Base-by-base conservation (phyloP, 2,888 invertebrate genomes). In the Leptinotarsa tumamoca region DNA sequence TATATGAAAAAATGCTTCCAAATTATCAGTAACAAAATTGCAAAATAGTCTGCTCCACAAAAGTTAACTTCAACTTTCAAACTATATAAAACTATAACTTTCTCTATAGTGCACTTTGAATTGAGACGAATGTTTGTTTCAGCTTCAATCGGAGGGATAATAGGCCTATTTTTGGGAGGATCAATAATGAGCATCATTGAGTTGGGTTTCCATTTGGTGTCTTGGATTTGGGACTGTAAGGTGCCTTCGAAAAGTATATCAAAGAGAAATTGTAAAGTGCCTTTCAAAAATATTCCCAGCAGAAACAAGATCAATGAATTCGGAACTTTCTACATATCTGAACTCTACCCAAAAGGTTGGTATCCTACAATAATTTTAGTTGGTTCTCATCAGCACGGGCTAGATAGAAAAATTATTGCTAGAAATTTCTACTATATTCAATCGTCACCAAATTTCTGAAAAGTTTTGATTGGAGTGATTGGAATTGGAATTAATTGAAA, bases 181-280 rank as follows among this genome's bases (percentile, higher is more conserved):
- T 69, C 69, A 10, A 69, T 69, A 69, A 69, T 69, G 56, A 69
- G 69, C 15, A 69, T 69, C 13, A 56, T 69, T 15, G 69, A 69
- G 21, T 54, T 69, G 5, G 18, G 56, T 27, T 69, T 56, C 5
- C 56, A 69, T 56, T 2, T 56, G 14, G 33, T 69, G 2, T 69
- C 56, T 13, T 54, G 69, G 56, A 33, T 69, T 17, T 23, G n/a
- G 51, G 56, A 69, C n/a, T 21, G 43, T n/a, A 10, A 18, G 18
- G 23, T 27, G 15, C 15, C 43, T 10, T 10, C 0, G 3, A 43
- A 43, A 43, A 43, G 0, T 43, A 13, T 13, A 10, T 10, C 43
- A 10, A 10, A 43, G 43, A 43, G 43, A 43, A 43, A 43, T 43
- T 43, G 10, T 43, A 10, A 43, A 43, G 43, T 2, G 2, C 43